Evolutionary conservation across 2,113 vertebrate genomes (phyloP), one percentile per base, ranked within the genome.

Genomic region (Melanocharis versteri): DNA sequence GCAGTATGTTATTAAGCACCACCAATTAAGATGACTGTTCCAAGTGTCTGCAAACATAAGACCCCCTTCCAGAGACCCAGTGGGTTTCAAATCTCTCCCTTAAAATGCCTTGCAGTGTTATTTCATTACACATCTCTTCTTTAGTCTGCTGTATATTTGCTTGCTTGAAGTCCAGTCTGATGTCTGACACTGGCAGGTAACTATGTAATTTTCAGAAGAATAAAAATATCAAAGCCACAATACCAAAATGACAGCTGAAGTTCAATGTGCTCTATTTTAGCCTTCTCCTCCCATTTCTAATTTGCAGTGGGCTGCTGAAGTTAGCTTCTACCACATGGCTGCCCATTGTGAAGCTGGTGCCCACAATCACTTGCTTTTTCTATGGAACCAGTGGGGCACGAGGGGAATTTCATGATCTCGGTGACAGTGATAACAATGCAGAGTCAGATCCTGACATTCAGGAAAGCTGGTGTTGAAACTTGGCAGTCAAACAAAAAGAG

Each of bases 191-290:
- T 61, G 73, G 81, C 81, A 90, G 66, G 53, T 78, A 94, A 61
- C 88, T 68, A 6, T 96, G 62, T 93, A 86, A 88, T 97, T 97
- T 97, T 95, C 93, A 95, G 87, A 91, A 69, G 82, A 86, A 65
- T 72, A 28, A 77, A 97, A 95, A 95, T 91, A 94, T 68, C 83
- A 82, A 97, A 97, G 51, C 95, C 95, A 62, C 80, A 87, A 60
- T 58, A 80, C 96, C 94, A 83, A 90, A 97, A 97, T 97, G 97
- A 95, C n/a, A 95, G 83, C 70, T 77, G 66, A 66, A 82, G 57
- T 92, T 94, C 30, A 53, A 56, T 33, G 26, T 90, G 91, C 48
- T 68, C 78, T 95, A 89, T 97, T 97, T 97, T 92, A 88, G 79
- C 88, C 61, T 89, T 84, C 18, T 83, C 45, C 65, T 97, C 91